Evolutionary conservation across 2,797 vertebrate genomes (phyloP).

Genomic region (Rhynchotus rufescens): DNA sequence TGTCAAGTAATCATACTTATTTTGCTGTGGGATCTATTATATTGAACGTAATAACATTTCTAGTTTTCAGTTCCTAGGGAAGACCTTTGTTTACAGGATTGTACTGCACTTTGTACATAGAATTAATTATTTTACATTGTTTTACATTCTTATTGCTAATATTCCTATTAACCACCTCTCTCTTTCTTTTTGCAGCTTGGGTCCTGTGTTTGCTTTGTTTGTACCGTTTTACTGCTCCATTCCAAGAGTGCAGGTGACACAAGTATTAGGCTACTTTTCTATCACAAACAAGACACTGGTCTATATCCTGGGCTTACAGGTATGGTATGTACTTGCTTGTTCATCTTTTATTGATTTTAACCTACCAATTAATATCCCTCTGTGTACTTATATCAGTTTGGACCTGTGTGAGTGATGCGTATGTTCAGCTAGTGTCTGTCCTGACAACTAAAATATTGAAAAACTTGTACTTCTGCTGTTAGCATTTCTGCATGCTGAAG

Average conservation of each 20-base stretch:
- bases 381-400: not conserved
- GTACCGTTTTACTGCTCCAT: constrained; percentile 96
- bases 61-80: not conserved
- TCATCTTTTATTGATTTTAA: constrained; percentile 46
- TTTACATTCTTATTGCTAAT: not conserved
- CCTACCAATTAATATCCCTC: constrained; percentile 37
- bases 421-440: not conserved
- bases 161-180: not conserved
- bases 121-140: not conserved
- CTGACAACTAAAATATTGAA: not conserved
- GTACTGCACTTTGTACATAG: not conserved
- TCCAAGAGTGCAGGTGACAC: constrained; percentile 92
- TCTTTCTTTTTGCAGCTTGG: constrained; percentile 84
- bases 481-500: not conserved
- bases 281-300: constrained; percentile 98
- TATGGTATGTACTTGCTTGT: constrained; percentile 77
- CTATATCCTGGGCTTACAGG: constrained; percentile 92
- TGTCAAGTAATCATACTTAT: not conserved
- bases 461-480: not conserved
- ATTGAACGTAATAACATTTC: not conserved
- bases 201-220: constrained; percentile 93
- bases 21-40: not conserved
- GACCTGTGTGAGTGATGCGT: fast-evolving
- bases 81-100: not conserved
- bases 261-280: constrained; percentile 90